phyloP scores from a whole-genome alignment of 2,797 vertebrate genomes.

The Acanthis flammea region DNA sequence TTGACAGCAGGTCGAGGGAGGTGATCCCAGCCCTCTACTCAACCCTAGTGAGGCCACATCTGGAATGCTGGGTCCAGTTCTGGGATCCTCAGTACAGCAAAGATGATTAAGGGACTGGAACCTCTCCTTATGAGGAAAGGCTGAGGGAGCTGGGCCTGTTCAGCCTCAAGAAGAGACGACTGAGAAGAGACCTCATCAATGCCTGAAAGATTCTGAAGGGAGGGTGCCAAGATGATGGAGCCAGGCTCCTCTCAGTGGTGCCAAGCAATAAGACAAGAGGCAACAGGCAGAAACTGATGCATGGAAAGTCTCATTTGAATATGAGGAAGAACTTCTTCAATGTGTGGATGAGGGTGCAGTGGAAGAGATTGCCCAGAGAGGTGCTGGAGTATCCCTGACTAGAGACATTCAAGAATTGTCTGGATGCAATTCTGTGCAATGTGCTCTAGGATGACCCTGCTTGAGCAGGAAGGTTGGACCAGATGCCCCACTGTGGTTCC shows the following conservation, averaged over 20 bases:
- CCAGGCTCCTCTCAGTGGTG: background rate
- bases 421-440: background rate
- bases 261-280: background rate
- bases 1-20: background rate
- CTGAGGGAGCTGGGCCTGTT: background rate
- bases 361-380: background rate
- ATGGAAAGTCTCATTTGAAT: background rate
- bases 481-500: background rate
- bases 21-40: background rate
- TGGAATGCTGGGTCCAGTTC: background rate
- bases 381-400: background rate
- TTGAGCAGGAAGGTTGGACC: background rate
- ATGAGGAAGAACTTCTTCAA: background rate
- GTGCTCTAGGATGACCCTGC: background rate
- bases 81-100: background rate
- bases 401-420: background rate
- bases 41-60: background rate
- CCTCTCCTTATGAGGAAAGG: background rate
- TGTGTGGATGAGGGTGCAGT: fast-evolving
- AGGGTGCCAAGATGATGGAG: background rate
- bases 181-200: background rate
- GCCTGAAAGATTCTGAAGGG: background rate
- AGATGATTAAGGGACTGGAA: background rate
- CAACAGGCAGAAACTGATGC: background rate
- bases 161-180: fast-evolving